Percentiles rank a stretch among this genome's conserved stretches.
Conservation (phyloP, 2,113 vertebrate species). For the Cavia aperea region DNA sequence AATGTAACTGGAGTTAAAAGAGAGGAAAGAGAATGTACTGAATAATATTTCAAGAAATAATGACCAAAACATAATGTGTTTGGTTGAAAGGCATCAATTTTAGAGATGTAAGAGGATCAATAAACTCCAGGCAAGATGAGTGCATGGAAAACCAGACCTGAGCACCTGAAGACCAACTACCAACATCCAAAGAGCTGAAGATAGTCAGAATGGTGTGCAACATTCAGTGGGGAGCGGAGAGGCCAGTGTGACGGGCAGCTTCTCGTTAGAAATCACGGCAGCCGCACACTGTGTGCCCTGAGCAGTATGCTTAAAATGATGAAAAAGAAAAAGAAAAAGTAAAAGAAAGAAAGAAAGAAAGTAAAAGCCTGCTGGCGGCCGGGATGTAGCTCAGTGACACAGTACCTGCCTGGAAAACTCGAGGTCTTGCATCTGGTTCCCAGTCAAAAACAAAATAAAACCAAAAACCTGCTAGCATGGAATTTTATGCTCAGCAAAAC, state of each 20-base stretch:
- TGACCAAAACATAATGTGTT: not conserved
- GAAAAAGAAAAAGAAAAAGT: not conserved
- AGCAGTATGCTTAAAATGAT: not conserved
- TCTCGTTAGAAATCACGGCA: not conserved
- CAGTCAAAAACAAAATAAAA: too few relatives aligned
- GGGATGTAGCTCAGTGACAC: too few relatives aligned
- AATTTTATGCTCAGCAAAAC: not conserved
- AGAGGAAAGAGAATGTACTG: not conserved
- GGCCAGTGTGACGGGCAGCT: not conserved
- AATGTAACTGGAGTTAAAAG: not conserved
- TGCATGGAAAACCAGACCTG: not conserved
- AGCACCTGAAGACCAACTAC: not conserved
- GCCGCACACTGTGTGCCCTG: too few relatives aligned
- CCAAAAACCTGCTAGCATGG: not conserved
- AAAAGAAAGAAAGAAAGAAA: not conserved
- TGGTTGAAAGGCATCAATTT: not conserved
- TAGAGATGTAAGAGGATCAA: not conserved
- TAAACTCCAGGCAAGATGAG: not conserved
- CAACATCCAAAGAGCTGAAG: too few relatives aligned
- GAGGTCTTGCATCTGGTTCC: too few relatives aligned
- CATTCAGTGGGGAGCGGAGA: not conserved
- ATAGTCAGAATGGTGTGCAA: not conserved
- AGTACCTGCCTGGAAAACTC: too few relatives aligned
- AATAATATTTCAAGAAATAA: not conserved
- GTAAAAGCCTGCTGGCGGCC: too few relatives aligned